Conservation (phyloP, 92 coral and sea anemone species). For the Heliopora coerulea region DNA sequence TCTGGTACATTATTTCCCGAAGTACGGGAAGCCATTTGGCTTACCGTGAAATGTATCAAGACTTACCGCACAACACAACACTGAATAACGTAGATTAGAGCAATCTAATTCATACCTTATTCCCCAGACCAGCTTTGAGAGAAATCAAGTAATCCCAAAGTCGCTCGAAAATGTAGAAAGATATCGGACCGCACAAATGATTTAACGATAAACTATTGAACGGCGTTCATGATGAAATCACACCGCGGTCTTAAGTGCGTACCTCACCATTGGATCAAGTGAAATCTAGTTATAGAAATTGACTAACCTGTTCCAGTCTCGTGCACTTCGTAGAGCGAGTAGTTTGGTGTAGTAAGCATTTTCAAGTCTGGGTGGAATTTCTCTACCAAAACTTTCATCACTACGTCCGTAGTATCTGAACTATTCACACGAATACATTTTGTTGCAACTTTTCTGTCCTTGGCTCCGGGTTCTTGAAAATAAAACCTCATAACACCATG, state of each 20-base stretch:
- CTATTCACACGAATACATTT: conserved; percentile 93
- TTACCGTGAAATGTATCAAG: neutral
- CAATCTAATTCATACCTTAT: neutral
- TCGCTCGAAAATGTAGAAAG: neutral
- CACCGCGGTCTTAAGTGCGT: neutral
- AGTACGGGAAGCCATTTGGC: neutral
- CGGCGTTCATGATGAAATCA: conserved; percentile 11
- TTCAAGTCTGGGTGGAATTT: conserved; percentile 99
- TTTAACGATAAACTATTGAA: neutral
- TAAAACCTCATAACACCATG: conserved; percentile 95
- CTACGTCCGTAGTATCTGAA: conserved; percentile 84
- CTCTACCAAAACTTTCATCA: conserved; percentile 76
- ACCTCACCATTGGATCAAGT: neutral
- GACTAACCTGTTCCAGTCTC: conserved; percentile 79
- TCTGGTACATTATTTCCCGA: too few species aligned
- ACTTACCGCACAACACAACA: neutral
- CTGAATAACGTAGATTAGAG: neutral
- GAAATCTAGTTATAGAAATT: neutral
- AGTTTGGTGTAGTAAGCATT: conserved; percentile 86
- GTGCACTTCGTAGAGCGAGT: conserved; percentile 88
- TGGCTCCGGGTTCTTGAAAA: conserved; percentile 97
- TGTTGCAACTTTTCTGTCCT: conserved; percentile 76
- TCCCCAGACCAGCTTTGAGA: neutral
- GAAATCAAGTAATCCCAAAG: neutral
- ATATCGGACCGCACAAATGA: conserved; percentile 26